Evolutionary conservation across 2,888 invertebrate species (phyloP).

Genomic region (Pegoplata infirma): DNA sequence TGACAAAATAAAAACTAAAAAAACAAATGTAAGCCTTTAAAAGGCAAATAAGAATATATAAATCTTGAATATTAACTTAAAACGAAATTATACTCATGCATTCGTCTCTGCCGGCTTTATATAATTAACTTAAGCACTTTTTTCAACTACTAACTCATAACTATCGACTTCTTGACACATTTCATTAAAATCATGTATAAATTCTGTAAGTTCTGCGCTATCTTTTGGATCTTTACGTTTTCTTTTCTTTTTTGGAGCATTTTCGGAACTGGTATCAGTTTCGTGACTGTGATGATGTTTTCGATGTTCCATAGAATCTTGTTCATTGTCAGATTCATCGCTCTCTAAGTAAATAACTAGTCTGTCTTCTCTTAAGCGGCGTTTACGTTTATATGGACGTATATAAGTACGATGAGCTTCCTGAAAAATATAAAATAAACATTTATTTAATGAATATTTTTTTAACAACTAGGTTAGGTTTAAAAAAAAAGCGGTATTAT

Average conservation of each 20-base stretch:
- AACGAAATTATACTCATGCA: no score
- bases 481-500: no score
- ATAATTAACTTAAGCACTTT: slow-evolving; percentile 27
- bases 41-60: slow-evolving; percentile 46
- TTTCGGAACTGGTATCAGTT: slow-evolving; percentile 50
- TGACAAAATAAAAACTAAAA: slow-evolving; percentile 31
- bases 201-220: slow-evolving; percentile 68
- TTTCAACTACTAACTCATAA: slow-evolving; percentile 73
- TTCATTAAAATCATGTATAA: slow-evolving; percentile 72
- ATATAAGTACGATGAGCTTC: slow-evolving; percentile 71
- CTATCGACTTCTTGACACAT: slow-evolving; percentile 74
- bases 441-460: background rate
- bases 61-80: slow-evolving; percentile 1
- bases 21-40: slow-evolving; percentile 51
- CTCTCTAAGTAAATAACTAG: slow-evolving; percentile 69
- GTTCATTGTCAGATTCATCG: slow-evolving; percentile 69
- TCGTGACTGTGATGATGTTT: slow-evolving; percentile 61
- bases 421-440: slow-evolving; percentile 61
- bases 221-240: slow-evolving; percentile 63
- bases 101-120: no score
- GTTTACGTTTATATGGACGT: slow-evolving; percentile 68
- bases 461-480: no score
- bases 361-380: slow-evolving; percentile 64
- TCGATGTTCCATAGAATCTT: slow-evolving; percentile 48
- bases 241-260: slow-evolving; percentile 59